Evolutionary conservation across 2,797 vertebrate species (phyloP), one percentile per base, ranked within the genome.

Genomic region (Picus viridis): DNA sequence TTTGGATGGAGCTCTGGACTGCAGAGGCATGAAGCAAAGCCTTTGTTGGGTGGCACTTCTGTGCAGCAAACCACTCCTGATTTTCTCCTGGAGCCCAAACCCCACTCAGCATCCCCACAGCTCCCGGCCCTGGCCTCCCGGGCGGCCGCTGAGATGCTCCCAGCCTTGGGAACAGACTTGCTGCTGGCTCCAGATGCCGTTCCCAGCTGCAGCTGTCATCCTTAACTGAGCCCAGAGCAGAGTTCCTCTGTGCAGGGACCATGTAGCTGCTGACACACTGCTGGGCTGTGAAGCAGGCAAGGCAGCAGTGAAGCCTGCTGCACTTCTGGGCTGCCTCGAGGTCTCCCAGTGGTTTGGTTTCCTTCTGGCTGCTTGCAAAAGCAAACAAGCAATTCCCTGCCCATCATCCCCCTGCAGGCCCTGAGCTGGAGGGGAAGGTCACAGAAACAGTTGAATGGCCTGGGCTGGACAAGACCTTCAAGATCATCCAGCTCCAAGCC

Each of bases 141-240:
- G 49, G 49, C 54, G 67, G 69, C 70, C 0, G 0, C 49, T 88
- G 96, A 78, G 87, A 51, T 54, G 87, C 84, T 72, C 67, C 1
- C 32, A 86, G 93, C 84, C 93, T 78, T 69, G 58, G 82, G 69
- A 95, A 90, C 94, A 96, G 88, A 86, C 96, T 95, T 94, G 59
- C 59, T 93, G 27, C 79, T 94, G 93, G 86, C 88, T 92, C 53
- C 59, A 30, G 18, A 54, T 18, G 22, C 78, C 2, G 0, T 79
- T 90, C 90, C 75, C 78, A 57, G 73, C 72, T 75, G 68, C 57
- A 36, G 26, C 82, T 92, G 93, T 87, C 57, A 64, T 70, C 73
- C 59, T 58, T 27, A 71, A 63, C n/a, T 47, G 39, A 5, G 32
- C 32, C 30, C 32, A 24, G 79, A 59, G 92, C 78, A 94, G 80